phyloP scores from a whole-genome alignment of 2,888 invertebrate species.

The Synergus itoensis region DNA sequence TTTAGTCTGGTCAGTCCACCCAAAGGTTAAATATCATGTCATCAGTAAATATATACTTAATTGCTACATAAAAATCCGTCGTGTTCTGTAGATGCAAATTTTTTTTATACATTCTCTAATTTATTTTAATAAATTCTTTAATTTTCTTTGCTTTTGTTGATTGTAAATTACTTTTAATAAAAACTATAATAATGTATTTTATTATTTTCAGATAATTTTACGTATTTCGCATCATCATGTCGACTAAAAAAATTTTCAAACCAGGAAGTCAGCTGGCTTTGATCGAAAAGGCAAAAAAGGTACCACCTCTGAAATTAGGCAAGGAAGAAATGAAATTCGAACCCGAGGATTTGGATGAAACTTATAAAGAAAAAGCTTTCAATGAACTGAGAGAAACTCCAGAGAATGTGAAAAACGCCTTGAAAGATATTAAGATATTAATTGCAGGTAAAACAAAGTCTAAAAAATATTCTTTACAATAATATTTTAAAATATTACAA shows the following conservation, averaged over 20 bases:
- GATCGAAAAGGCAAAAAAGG: conserved; percentile 47
- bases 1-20: not conserved
- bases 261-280: conserved; percentile 50
- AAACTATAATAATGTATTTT: not conserved
- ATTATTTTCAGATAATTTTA: not conserved
- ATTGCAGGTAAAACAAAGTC: conserved; percentile 69
- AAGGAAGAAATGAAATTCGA: conserved; percentile 82
- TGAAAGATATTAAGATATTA: conserved; percentile 80
- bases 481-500: too few species aligned
- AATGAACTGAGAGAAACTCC: conserved; percentile 86
- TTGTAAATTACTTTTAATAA: not conserved
- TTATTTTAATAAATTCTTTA: not conserved
- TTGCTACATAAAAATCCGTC: not conserved
- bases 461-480: not conserved
- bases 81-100: not conserved
- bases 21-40: not conserved
- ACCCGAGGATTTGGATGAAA: conserved; percentile 81
- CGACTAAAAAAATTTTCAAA: conserved; percentile 31
- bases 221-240: conserved; percentile 39
- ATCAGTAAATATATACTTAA: not conserved
- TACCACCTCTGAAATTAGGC: conserved; percentile 79
- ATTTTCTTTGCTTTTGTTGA: not conserved
- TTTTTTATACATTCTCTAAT: not conserved
- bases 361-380: conserved; percentile 82
- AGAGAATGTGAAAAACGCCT: conserved; percentile 81